These are phyloP conservation scores for Dinoponera quadriceps DNA, from an alignment of 1,140 invertebrate species.

Conservation along the genomic window DNA sequence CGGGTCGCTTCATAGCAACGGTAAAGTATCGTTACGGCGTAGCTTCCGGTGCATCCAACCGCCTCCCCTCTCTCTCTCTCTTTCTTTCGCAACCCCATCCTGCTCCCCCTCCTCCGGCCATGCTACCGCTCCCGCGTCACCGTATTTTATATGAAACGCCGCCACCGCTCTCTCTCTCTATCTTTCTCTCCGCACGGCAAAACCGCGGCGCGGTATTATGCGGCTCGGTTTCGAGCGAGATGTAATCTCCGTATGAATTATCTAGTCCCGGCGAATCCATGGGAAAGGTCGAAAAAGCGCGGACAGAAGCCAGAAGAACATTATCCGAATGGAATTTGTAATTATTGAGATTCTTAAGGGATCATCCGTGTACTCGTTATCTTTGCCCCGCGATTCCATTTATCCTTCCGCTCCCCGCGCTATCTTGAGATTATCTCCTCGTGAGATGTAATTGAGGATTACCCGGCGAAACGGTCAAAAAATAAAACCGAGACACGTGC, in stretches of 20 bases:
- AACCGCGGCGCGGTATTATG: slow-evolving; percentile 25
- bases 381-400: slow-evolving; percentile 24
- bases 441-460: slow-evolving; percentile 44
- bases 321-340: slow-evolving; percentile 50
- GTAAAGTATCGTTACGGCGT: slow-evolving; percentile 65
- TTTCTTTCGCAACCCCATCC: too few relatives aligned
- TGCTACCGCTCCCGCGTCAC: background rate
- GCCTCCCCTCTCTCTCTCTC: background rate
- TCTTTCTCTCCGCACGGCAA: slow-evolving; percentile 11
- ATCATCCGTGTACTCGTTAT: slow-evolving; percentile 44
- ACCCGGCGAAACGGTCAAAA: slow-evolving; percentile 38
- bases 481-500: slow-evolving; percentile 47
- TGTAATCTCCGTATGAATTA: slow-evolving; percentile 40
- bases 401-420: background rate
- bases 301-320: background rate
- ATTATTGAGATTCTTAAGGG: slow-evolving; percentile 56
- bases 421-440: slow-evolving; percentile 49
- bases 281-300: background rate
- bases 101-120: too few relatives aligned
- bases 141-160: slow-evolving; percentile 57
- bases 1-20: slow-evolving; percentile 27
- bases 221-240: slow-evolving; percentile 20
- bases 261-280: background rate
- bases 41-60: slow-evolving; percentile 17
- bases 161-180: background rate